phyloP scores from a whole-genome alignment of 2,888 invertebrate species.

The Leptopilina myrica region DNA sequence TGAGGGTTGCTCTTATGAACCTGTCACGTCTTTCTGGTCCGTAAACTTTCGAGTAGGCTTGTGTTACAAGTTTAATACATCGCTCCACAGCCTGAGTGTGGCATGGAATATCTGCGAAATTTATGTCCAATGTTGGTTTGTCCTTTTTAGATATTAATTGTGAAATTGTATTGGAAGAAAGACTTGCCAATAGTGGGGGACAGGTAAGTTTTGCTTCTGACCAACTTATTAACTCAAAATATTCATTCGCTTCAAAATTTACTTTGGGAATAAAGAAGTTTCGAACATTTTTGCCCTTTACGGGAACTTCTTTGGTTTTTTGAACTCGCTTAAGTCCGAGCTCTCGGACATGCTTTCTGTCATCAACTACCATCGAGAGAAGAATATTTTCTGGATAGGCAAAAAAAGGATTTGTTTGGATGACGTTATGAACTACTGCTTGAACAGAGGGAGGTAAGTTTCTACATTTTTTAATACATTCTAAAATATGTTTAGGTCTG shows the following conservation, averaged over 20 bases:
- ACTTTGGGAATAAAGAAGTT: too few species aligned
- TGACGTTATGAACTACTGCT: constrained; percentile 15
- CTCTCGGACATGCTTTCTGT: not conserved
- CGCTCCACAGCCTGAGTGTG: not conserved
- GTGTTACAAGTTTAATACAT: not conserved
- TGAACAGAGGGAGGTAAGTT: constrained; percentile 31
- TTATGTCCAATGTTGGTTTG: constrained; percentile 1
- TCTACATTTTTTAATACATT: constrained; percentile 46
- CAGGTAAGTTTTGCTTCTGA: too few species aligned
- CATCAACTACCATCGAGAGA: constrained; percentile 33
- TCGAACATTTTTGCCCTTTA: too few species aligned
- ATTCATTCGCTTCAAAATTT: too few species aligned
- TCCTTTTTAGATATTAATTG: not conserved
- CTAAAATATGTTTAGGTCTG: constrained; percentile 50
- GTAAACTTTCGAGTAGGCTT: not conserved
- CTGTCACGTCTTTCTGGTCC: constrained; percentile 20
- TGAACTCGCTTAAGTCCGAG: not conserved
- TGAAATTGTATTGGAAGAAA: not conserved
- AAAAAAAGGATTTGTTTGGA: constrained; percentile 10
- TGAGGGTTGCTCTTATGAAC: constrained; percentile 24
- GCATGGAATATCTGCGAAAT: not conserved
- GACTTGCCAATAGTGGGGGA: too few species aligned
- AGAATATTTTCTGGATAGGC: constrained; percentile 33
- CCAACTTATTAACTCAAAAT: too few species aligned
- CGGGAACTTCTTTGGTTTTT: too few species aligned